Base-by-base conservation (phyloP, 2,113 vertebrate species). In the Aptenodytes patagonicus region DNA sequence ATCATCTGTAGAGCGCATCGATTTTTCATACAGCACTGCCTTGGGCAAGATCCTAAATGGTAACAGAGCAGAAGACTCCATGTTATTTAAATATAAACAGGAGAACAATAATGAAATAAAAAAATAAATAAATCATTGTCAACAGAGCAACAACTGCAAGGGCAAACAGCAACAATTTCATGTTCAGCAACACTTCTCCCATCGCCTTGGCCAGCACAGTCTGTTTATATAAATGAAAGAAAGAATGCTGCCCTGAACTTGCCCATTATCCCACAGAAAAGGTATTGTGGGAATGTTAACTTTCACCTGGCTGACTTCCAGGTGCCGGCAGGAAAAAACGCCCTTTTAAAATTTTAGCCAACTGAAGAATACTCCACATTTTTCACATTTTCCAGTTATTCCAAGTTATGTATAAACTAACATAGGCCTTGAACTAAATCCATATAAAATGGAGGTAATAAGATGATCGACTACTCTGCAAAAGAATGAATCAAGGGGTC, bases 251-350 rank as follows among this genome's bases (percentile, higher is more conserved):
- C 82, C 91, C 81, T 89, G 47, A 87, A 94, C 89, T 84, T 76
- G 93, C 73, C 87, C 61, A 79, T 96, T 87, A 95, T 89, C 87
- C 89, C 91, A 84, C 75, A 93, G 91, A 94, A 94, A 96, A 97
- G 94, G 84, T 96, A 95, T 93, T 96, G 93, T 95, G 96, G 93
- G 95, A 97, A 95, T 96, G 95, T 85, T 93, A 89, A 89, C 91
- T 96, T 94, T 90, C 92, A 94, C 84, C 87, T 93, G 96, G 95
- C 87, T 65, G 42, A 36, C 49, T 73, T 97, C 94, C 96, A 97
- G 84, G 87, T 34, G 49, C 58, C 2, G 20, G 24, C 58, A 93
- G 82, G 68, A 90, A 94, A 91, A 93, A 72, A 52, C 4, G 0
- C 29, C 82, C 89, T 83, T 70, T 54, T 20, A 57, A 88, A 80